Base-by-base conservation (phyloP, 2,888 invertebrate genomes). In the Carpatolechia fugitivella region DNA sequence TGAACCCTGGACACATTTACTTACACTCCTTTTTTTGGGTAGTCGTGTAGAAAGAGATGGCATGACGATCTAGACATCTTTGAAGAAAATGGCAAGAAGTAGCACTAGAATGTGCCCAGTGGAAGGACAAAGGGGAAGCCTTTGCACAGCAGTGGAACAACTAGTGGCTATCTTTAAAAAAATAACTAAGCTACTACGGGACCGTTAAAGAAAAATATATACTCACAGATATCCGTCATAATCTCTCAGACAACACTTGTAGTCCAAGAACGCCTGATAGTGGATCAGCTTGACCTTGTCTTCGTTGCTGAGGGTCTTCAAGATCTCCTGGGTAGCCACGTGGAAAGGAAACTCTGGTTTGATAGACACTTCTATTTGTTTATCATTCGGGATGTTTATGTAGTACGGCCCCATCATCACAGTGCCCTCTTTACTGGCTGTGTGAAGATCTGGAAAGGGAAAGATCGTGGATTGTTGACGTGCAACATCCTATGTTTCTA, bases 191-290 rank as follows among this genome's bases (percentile, higher is more conserved):
- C 24, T 24, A 24, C 3, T 24, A 24, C 3, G 24, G 3, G 6
- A 24, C 6, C 3, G 24, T 3, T 24, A 24, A 4, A 24, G 24
- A 47, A 49, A n/a, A 48, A 57, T 24, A 36, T 48, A 11, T 56
- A 86, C 89, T 87, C 60, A 89, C 89, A 86, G 64, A 61, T 82
- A 72, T 0, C 74, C 72, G 35, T 84, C 78, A n/a, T 76, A 72
- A 55, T 87, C 78, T 0, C 20, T 61, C 20, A 81, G 47, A 24
- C 85, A 87, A 13, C 60, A 60, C 40, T 76, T 78, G 65, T 68
- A 80, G 59, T 86, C 87, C 0, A 73, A 68, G 6, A 67, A 63
- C 0, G 76, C 73, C 61, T 86, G 87, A n/a, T 76, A 70, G 5
- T 68, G 53, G 1, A 80, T 11, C 18, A 86, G 44, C n/a, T 74